These are phyloP conservation scores for Cheilosia impressa DNA, from an alignment of 2,888 invertebrate species.

Conservation along the genomic window DNA sequence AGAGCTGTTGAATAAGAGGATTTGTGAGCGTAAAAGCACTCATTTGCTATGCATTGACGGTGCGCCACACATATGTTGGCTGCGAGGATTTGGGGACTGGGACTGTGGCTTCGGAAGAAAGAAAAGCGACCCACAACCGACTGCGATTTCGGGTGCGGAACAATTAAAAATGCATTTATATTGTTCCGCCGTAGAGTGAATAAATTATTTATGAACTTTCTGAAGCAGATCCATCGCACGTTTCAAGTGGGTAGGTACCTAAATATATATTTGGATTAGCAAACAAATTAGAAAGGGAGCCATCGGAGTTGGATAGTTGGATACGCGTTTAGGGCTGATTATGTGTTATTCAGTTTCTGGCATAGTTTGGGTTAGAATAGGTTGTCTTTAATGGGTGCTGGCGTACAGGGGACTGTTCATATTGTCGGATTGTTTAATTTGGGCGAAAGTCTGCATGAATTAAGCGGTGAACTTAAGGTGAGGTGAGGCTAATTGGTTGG, in stretches of 20 bases:
- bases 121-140: conserved; percentile 43
- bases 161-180: conserved; percentile 74
- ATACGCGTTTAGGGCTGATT: not conserved
- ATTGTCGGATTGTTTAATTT: conserved; percentile 61
- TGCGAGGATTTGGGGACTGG: not conserved
- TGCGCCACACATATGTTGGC: not conserved
- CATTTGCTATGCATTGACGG: conserved; percentile 60
- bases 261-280: conserved; percentile 67
- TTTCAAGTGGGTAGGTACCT: conserved; percentile 17
- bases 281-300: conserved; percentile 57
- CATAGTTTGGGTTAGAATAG: not conserved
- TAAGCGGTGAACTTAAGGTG: not conserved
- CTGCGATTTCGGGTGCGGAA: conserved; percentile 46
- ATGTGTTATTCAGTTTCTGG: not conserved
- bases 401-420: conserved; percentile 20
- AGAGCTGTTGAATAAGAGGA: not conserved
- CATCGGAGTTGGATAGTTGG: not conserved
- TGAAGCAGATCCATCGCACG: conserved; percentile 31
- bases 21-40: conserved; percentile 20
- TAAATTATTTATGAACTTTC: conserved; percentile 69
- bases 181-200: conserved; percentile 52
- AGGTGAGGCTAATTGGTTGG: conserved; percentile 20
- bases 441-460: conserved; percentile 31
- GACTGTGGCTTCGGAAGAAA: conserved; percentile 19
- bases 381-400: conserved; percentile 29